A percentile compares a stretch with the other conserved stretches of the same genome.
Conservation (phyloP, 37 sponge, comb jelly and placozoan genomes). For the Ephydatia muelleri region DNA sequence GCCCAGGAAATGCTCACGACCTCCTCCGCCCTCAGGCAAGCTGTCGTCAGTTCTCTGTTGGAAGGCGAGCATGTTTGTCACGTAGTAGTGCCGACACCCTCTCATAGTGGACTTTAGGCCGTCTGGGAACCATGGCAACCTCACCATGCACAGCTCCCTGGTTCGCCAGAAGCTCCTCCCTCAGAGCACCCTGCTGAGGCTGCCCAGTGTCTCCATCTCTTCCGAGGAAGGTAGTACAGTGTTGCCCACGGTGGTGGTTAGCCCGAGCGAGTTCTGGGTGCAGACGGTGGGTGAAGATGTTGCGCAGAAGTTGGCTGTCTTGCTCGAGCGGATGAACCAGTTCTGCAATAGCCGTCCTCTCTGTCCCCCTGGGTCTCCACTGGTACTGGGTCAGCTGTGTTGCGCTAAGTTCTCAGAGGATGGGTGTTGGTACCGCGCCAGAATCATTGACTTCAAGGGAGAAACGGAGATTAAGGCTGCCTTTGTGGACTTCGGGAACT, state of each 20-base stretch:
- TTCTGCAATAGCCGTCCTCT: not conserved
- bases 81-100: constrained; percentile 12
- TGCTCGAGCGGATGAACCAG: constrained; percentile 8
- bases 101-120: constrained; percentile 23
- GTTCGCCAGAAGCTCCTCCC: constrained; percentile 15
- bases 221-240: not conserved
- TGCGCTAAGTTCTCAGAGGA: constrained; percentile 48
- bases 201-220: not conserved
- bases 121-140: not conserved
- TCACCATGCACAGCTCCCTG: constrained; percentile 12
- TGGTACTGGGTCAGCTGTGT: constrained; percentile 36
- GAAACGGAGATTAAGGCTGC: not conserved
- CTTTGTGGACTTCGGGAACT: constrained; percentile 57
- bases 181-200: not conserved
- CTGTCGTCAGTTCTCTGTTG: not conserved
- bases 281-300: constrained; percentile 19
- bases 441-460: not conserved
- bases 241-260: constrained; percentile 17
- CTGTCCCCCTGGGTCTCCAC: not conserved
- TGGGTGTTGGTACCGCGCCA: constrained; percentile 58
- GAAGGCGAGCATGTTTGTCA: constrained; percentile 4
- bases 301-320: not conserved
- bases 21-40: not conserved
- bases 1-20: not conserved
- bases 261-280: constrained; percentile 50